Evolutionary conservation across 92 coral and sea anemone species (phyloP), one percentile per base, ranked within the genome.

Genomic region (Bergia puertoricense): DNA sequence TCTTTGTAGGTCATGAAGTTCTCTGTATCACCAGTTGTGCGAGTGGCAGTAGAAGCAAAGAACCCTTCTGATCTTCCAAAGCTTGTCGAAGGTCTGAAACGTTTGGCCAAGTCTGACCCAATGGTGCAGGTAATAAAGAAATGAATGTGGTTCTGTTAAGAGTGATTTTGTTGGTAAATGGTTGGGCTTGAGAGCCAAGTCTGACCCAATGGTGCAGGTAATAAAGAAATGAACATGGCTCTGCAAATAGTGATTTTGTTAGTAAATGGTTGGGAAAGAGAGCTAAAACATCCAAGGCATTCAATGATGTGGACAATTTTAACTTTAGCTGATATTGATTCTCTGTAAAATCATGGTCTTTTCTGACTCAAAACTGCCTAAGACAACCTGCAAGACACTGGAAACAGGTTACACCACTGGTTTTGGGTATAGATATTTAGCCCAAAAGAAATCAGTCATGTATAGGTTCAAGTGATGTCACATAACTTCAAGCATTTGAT

Each of bases 21-120:
- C 90, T 95, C 98, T 73, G 99, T 96, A 16, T 96, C 99, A 7
- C 99, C 99, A n/a, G 99, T 96, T 14, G 99, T 96, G 68, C 97
- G 99, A 77, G 95, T 96, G 1, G 99, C 99, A 23, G 99, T 96
- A 1, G 99, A 96, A 88, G 93, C 99, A 6, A 94, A 95, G 91
- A 93, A 95, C 86, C 94, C 98, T 20, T 89, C 98, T 39, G 98
- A 96, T 0, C 91, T 96, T 90, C 99, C 99, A 10, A 96, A 96
- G 80, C 93, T 96, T 65, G 99, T 96, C 46, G 99, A 96, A 90
- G 99, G 99, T 81, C 92, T 96, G 36, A 96, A 96, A 80, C 92
- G 99, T 37, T 89, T 96, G 78, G 92, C 98, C 65, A 96, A 96
- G 88, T 96, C 99, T 80, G 99, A 96, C 86, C 99, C 99, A 81